Conservation (phyloP, 1,140 invertebrate species). For the Meteorus sp. region DNA sequence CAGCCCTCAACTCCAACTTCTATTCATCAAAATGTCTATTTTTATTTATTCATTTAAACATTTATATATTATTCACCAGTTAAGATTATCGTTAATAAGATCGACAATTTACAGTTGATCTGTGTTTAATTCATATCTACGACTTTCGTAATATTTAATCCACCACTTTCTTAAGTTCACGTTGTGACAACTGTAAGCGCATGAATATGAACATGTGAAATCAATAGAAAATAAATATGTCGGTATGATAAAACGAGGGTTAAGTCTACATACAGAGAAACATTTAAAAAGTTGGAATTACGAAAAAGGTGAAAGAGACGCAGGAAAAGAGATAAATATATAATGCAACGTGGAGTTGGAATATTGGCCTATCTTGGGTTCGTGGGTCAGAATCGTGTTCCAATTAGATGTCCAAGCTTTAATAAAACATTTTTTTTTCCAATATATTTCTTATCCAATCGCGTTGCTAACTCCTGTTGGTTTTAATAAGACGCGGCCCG, state of each 20-base stretch:
- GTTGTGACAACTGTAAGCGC: too few species aligned
- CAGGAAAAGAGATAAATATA: conserved; percentile 1
- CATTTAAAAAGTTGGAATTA: neutral
- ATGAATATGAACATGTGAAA: too few species aligned
- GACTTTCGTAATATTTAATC: too few species aligned
- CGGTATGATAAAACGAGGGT: too few species aligned
- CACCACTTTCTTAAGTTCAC: too few species aligned
- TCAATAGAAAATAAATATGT: too few species aligned
- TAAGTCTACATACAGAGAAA: neutral
- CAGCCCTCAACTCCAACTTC: conserved; percentile 1
- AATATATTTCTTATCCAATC: neutral
- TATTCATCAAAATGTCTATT: too few species aligned
- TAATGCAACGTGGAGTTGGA: conserved; percentile 23
- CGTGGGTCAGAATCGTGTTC: conserved; percentile 58
- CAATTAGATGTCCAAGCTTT: conserved; percentile 47
- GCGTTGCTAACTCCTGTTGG: conserved; percentile 11
- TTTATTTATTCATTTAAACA: too few species aligned
- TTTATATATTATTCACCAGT: too few species aligned
- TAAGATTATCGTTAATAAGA: too few species aligned
- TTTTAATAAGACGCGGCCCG: conserved; percentile 47
- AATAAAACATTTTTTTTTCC: conserved; percentile 33
- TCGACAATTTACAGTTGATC: too few species aligned
- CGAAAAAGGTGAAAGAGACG: neutral
- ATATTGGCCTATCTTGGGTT: conserved; percentile 50
- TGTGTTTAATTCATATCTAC: too few species aligned